Conservation (phyloP, 92 coral and sea anemone genomes). For the Porites rus region DNA sequence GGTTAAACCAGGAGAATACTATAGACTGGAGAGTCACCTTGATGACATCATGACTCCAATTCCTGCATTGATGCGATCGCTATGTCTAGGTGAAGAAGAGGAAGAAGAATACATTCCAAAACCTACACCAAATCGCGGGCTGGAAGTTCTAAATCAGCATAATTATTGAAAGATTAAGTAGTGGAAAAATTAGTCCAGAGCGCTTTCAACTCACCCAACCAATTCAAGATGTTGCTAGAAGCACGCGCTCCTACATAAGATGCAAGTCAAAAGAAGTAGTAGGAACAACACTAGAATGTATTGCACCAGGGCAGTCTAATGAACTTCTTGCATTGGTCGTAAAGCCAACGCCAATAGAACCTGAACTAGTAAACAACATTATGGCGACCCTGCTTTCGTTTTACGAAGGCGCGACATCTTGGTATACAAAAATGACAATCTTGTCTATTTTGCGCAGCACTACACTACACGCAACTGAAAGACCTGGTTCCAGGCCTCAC, state of each 20-base stretch:
- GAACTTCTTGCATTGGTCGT: conserved; percentile 39
- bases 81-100: too few relatives aligned
- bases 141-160: conserved; percentile 40
- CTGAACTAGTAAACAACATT: conserved; percentile 20
- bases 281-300: conserved; percentile 41
- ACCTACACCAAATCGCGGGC: conserved; percentile 36
- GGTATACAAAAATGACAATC: conserved; percentile 55
- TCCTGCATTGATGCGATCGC: too few relatives aligned
- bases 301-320: conserved; percentile 56
- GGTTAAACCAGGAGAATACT: too few relatives aligned
- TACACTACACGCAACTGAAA: too few relatives aligned
- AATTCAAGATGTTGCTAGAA: conserved; percentile 40
- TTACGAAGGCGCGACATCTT: conserved; percentile 45
- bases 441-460: conserved; percentile 63
- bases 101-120: conserved; percentile 59
- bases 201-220: conserved; percentile 54
- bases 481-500: conserved; percentile 59
- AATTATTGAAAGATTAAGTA: conserved; percentile 32
- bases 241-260: conserved; percentile 44
- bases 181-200: conserved; percentile 56
- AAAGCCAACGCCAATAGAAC: not conserved
- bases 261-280: conserved; percentile 50
- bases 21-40: too few relatives aligned
- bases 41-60: too few relatives aligned
- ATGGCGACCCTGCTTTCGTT: conserved; percentile 40